Evolutionary conservation across 2,113 vertebrate species (phyloP).

Genomic region (Reinhardtius hippoglossoides): DNA sequence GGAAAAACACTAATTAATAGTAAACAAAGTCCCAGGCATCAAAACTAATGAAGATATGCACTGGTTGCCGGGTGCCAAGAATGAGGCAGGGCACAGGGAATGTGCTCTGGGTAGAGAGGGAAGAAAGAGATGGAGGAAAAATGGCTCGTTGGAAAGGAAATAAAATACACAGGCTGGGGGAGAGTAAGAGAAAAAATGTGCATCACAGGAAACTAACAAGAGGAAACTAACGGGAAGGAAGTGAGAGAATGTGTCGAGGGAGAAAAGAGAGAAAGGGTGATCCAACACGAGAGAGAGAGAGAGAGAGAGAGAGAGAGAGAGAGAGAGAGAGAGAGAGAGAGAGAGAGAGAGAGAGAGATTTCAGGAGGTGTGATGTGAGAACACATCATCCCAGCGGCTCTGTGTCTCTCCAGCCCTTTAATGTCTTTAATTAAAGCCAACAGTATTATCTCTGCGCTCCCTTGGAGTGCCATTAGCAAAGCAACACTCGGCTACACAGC

Average conservation of each 20-base stretch:
- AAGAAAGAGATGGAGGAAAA: neutral
- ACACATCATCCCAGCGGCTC: constrained; percentile 64
- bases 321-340: neutral
- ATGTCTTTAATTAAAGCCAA: constrained; percentile 82
- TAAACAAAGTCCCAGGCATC: constrained; percentile 38
- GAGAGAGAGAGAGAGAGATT: constrained; percentile 47
- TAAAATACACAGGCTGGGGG: neutral
- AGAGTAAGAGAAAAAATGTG: neutral
- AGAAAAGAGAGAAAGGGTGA: neutral
- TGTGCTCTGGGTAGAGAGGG: neutral
- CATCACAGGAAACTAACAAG: constrained; percentile 17
- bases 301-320: constrained; percentile 22
- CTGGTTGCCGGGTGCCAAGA: neutral
- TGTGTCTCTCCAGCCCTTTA: constrained; percentile 73
- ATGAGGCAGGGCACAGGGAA: neutral
- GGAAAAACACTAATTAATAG: constrained; percentile 58
- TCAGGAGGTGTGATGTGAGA: constrained; percentile 68
- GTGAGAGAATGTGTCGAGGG: constrained; percentile 3
- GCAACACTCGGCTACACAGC: constrained; percentile 52
- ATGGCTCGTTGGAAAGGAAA: neutral
- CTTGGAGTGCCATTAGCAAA: constrained; percentile 71
- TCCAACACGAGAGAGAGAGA: constrained; percentile 28
- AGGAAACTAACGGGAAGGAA: constrained; percentile 11
- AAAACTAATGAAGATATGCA: constrained; percentile 36
- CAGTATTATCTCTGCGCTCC: constrained; percentile 70